Conservation (phyloP, 2,113 vertebrate genomes). For the Microcebus lehilahytsara region DNA sequence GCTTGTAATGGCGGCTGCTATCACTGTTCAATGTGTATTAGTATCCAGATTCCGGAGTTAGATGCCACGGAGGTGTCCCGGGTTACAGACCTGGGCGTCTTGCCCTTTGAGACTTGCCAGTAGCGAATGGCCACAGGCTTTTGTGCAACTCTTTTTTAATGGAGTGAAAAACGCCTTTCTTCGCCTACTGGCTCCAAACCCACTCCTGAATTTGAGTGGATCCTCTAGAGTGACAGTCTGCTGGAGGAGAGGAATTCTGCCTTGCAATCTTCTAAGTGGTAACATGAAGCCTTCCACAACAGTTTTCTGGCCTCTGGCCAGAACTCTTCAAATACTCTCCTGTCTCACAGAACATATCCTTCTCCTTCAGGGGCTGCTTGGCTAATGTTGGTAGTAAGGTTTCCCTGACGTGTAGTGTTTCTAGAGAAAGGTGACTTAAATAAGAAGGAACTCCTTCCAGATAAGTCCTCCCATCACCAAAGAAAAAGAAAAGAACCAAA, state of each 20-base stretch:
- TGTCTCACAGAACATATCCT: neutral
- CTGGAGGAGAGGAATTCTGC: neutral
- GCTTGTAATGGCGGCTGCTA: neutral
- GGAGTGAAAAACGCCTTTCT: constrained; percentile 3
- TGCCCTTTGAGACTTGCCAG: neutral
- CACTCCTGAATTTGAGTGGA: neutral
- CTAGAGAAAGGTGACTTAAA: constrained; percentile 27
- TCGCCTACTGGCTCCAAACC: neutral
- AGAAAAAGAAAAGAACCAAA: constrained; percentile 7
- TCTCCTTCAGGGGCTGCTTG: neutral
- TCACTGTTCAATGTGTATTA: neutral
- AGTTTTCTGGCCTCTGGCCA: constrained; percentile 3
- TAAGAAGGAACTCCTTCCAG: neutral
- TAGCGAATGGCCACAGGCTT: neutral
- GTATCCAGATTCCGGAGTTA: neutral
- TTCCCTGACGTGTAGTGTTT: neutral
- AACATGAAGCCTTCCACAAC: neutral
- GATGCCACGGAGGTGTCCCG: neutral
- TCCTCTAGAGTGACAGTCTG: neutral
- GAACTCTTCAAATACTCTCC: neutral
- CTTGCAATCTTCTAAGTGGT: neutral
- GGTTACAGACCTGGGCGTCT: neutral
- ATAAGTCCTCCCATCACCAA: neutral
- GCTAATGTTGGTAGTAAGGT: neutral
- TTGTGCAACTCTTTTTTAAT: neutral